These are phyloP conservation scores for Salvelinus namaycush DNA, from an alignment of 2,113 vertebrate species.

Conservation along the genomic window DNA sequence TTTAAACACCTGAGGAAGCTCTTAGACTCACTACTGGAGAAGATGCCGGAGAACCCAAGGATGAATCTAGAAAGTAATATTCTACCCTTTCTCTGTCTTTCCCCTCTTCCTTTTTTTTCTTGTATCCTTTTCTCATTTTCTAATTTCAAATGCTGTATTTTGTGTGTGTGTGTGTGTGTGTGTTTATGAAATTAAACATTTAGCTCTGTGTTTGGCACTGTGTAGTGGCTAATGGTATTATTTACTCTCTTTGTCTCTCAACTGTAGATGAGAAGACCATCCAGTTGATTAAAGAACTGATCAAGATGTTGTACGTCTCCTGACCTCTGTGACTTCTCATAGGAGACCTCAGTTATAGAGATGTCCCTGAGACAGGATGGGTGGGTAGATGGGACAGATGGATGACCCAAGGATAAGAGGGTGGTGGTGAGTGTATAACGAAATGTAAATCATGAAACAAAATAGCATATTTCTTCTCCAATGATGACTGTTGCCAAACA, in stretches of 20 bases:
- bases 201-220: background rate
- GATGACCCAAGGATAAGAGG: background rate
- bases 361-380: background rate
- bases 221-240: background rate
- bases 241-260: slow-evolving; percentile 23
- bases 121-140: background rate
- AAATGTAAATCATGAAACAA: background rate
- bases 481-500: slow-evolving; percentile 10
- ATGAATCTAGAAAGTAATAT: slow-evolving; percentile 89
- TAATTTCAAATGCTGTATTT: slow-evolving; percentile 13
- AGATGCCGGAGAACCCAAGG: slow-evolving; percentile 92
- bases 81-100: too few species aligned
- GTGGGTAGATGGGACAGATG: background rate
- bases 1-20: slow-evolving; percentile 94
- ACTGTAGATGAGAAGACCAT: slow-evolving; percentile 87
- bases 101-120: background rate
- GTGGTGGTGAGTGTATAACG: background rate
- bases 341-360: background rate
- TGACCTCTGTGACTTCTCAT: slow-evolving; percentile 27
- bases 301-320: slow-evolving; percentile 79
- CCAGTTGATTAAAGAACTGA: slow-evolving; percentile 87
- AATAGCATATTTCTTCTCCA: background rate
- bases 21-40: slow-evolving; percentile 89
- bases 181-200: background rate
- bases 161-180: too few species aligned